Evolutionary conservation across 2,113 vertebrate genomes (phyloP), one percentile per base, ranked within the genome.

Genomic region (Eulacestoma nigropectus): DNA sequence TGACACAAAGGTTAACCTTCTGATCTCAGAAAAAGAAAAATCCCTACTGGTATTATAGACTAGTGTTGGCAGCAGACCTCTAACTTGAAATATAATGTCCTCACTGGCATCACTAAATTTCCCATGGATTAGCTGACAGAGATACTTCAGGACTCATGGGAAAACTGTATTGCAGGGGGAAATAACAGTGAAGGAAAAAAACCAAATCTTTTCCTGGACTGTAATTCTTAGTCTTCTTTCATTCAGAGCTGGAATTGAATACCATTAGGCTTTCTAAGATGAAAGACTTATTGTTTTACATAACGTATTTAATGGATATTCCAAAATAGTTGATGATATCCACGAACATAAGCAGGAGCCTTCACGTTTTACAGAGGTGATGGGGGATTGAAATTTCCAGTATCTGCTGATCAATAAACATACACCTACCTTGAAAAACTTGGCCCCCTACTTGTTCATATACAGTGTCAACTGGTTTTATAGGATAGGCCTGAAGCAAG

Each of bases 1-100:
- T 39, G 75, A 93, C 84, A 89, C n/a, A 78, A 67, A 95, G 56
- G 95, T 85, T 88, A 93, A 92, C 91, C 87, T 93, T 77, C 33
- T 77, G 82, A 89, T 76, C 62, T 63, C 3, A 2, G 13, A 7
- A 26, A 10, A 55, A 73, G 62, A 68, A 79, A 85, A 52, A 30
- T 11, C 33, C 73, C 47, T 73, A 33, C 41, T 44, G 44, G 25
- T 86, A 83, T 56, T 90, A 62, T 12, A 83, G 60, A 86, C 72
- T 65, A 32, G n/a, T 47, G 11, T 49, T 94, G 93, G 85, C 76
- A 93, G n/a, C 35, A 74, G 67, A 79, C 41, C 27, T 80, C 76
- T 76, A n/a, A 83, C 37, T 85, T 85, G 80, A 94, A 95, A 96
- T 92, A 95, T 0, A 4, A 81, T 68, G 60, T 92, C 59, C 56